Base-by-base conservation (phyloP, 2,797 vertebrate species). In the Coilia nasus region DNA sequence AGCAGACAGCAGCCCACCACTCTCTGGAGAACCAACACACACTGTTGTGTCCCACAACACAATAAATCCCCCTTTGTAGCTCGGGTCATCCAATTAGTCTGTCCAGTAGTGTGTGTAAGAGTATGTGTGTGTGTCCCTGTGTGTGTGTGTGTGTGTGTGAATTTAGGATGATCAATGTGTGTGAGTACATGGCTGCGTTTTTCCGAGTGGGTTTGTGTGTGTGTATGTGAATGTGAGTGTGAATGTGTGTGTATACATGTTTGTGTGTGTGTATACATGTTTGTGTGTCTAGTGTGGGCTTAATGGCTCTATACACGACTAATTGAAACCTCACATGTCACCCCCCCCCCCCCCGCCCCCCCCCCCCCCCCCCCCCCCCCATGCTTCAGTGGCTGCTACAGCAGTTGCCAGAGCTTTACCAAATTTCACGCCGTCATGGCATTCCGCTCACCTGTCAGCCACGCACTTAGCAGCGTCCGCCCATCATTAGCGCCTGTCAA, bases 401-500 rank as follows among this genome's bases (percentile, higher is more conserved):
- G 82, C 86, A 87, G 87, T 87, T 89, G 87, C 87, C 83, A 80
- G 60, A 85, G 62, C 75, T 85, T 85, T 86, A 80, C 84, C 19
- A 23, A 85, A 88, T 89, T 88, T 87, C 86, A 84, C 78, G 41
- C 67, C 67, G 46, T 84, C 83, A 80, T 85, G 10, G 88, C 91
- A 92, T 90, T 91, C 89, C 90, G 92, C 94, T 95, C 93, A 94
- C 94, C 94, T 93, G 95, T 95, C 94, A 94, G 89, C 93, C 92
- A 93, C 87, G 88, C 88, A 87, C 92, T 93, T 92, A 92, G 92
- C 93, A 87, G 91, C 86, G 89, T 92, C 90, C 90, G 83, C 88
- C 87, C 87, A 89, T 96, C 94, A 93, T 95, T 94, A 95, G 90
- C 91, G 93, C 94, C 93, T 94, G 94, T 94, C 94, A 94, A 88